Evolutionary conservation across 37 sponge, comb jelly and placozoan genomes (phyloP).

Genomic region (Dysidea cf. avara): DNA sequence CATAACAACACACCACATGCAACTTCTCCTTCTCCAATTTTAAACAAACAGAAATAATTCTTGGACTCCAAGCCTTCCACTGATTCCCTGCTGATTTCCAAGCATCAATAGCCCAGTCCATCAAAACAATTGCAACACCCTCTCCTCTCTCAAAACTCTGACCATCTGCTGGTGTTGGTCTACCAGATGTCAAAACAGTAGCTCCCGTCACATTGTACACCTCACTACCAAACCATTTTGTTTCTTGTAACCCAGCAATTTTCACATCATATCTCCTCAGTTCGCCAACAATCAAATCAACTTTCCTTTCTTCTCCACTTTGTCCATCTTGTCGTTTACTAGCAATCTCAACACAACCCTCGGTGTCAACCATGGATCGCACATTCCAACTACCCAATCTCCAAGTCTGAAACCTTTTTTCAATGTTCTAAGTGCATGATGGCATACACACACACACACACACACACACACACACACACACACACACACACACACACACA

Average conservation of each 20-base stretch:
- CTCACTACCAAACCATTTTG: constrained; percentile 37
- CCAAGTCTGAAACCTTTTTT: too few relatives aligned
- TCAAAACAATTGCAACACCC: constrained; percentile 17
- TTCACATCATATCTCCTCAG: not conserved
- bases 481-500: too few relatives aligned
- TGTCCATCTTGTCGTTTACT: too few relatives aligned
- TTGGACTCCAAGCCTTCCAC: constrained; percentile 38
- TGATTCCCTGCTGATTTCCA: constrained; percentile 20
- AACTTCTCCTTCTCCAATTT: not conserved
- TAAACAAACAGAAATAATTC: constrained; percentile 23
- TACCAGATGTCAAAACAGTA: constrained; percentile 12
- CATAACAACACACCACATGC: constrained; percentile 12
- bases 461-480: too few relatives aligned
- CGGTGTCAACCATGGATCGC: too few relatives aligned
- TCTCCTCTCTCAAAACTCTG: too few relatives aligned
- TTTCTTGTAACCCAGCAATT: constrained; percentile 4
- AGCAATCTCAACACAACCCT: too few relatives aligned
- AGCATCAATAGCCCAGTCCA: not conserved
- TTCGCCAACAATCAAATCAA: not conserved
- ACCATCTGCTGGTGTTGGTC: not conserved
- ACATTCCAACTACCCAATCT: too few relatives aligned
- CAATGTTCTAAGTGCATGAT: too few relatives aligned
- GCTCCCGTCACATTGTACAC: constrained; percentile 4
- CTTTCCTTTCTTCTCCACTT: not conserved
- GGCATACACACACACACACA: too few relatives aligned